These are phyloP conservation scores for Myotis lucifugus DNA, from an alignment of 2,113 vertebrate species.

Conservation along the genomic window DNA sequence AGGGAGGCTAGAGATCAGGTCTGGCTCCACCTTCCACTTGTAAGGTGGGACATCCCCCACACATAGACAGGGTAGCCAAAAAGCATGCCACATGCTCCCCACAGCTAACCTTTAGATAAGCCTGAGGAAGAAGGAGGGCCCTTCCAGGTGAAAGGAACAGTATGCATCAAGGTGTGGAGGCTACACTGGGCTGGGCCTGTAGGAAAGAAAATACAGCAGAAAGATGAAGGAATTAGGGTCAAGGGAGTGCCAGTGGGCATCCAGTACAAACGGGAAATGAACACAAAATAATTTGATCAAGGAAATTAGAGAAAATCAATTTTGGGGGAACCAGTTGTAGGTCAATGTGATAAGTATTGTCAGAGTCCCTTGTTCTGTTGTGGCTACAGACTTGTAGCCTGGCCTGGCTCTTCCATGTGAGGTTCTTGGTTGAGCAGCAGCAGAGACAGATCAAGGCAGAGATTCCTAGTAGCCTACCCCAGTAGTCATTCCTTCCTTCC, in stretches of 20 bases:
- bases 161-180: not conserved
- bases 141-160: not conserved
- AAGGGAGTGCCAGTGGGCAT: not conserved
- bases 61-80: not conserved
- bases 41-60: not conserved
- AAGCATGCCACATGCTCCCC: not conserved
- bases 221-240: not conserved
- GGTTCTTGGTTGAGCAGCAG: not conserved
- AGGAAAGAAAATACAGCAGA: not conserved
- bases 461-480: not conserved
- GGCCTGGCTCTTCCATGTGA: not conserved
- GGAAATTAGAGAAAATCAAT: not conserved
- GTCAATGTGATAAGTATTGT: not conserved
- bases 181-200: not conserved
- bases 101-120: not conserved
- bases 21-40: not conserved
- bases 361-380: too few species aligned
- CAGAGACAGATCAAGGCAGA: not conserved
- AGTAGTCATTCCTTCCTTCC: not conserved
- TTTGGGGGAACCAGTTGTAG: not conserved
- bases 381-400: not conserved
- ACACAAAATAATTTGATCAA: not conserved
- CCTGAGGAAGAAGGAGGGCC: not conserved
- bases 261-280: not conserved
- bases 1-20: not conserved